Evolutionary conservation across 2,113 vertebrate genomes (phyloP).

Genomic region (Apeltes quadracus): DNA sequence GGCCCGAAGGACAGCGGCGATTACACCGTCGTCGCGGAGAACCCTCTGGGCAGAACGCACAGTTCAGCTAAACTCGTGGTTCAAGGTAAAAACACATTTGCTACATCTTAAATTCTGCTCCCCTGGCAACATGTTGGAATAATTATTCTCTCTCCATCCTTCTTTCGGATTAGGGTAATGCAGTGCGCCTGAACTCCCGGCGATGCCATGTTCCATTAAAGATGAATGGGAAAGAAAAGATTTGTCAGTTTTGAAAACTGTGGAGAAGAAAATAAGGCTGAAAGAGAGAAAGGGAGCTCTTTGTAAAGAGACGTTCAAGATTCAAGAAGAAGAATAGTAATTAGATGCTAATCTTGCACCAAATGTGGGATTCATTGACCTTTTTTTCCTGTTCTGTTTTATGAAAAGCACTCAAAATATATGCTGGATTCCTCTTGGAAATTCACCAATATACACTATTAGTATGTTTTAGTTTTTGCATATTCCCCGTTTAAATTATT

Average conservation of each 20-base stretch:
- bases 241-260: constrained; percentile 10
- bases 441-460: background rate
- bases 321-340: background rate
- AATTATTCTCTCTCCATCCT: background rate
- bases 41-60: constrained; percentile 78
- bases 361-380: constrained; percentile 8
- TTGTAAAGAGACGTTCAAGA: background rate
- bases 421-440: background rate
- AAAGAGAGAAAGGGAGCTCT: background rate
- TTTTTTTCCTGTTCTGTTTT: constrained; percentile 3
- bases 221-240: background rate
- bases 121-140: background rate
- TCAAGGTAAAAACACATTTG: constrained; percentile 71
- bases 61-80: constrained; percentile 83
- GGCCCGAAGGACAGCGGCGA: constrained; percentile 81
- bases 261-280: background rate
- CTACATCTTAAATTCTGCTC: background rate
- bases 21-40: constrained; percentile 84
- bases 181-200: background rate
- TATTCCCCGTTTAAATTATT: background rate
- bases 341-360: background rate
- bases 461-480: constrained; percentile 7
- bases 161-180: constrained; percentile 53
- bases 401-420: background rate
- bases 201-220: background rate